A percentile compares a stretch with the other conserved stretches of the same genome.
phyloP scores from a whole-genome alignment of 1,140 invertebrate genomes.

The Drosophila setifemur region DNA sequence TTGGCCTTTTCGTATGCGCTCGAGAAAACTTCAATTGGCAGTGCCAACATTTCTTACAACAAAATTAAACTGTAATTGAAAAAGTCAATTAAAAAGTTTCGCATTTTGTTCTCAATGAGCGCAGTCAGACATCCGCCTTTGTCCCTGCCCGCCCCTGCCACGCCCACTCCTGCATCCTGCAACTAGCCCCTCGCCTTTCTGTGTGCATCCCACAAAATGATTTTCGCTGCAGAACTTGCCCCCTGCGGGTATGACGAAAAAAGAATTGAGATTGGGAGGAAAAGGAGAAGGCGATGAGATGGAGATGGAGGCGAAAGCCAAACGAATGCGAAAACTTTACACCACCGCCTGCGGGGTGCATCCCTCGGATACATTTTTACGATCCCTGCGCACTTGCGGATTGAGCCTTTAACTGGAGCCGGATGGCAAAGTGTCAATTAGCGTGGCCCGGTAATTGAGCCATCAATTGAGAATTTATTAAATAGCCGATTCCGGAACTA shows the following conservation, averaged over 20 bases:
- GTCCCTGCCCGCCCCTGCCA: not conserved
- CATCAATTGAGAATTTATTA: not conserved
- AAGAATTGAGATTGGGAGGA: too few species aligned
- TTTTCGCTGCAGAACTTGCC: conserved; percentile 38
- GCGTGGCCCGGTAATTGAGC: conserved; percentile 11
- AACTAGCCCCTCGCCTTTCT: not conserved
- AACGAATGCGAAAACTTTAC: conserved; percentile 29
- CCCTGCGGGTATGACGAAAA: conserved; percentile 35
- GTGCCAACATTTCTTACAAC: conserved; percentile 71
- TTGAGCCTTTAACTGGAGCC: conserved; percentile 8
- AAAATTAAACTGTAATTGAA: conserved; percentile 80
- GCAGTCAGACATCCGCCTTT: conserved; percentile 21
- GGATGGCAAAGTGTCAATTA: conserved; percentile 55
- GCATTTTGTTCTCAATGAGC: conserved; percentile 64
- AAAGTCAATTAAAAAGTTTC: conserved; percentile 81
- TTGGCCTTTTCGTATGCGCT: conserved; percentile 19
- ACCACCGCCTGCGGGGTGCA: not conserved
- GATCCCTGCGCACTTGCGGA: conserved; percentile 13
- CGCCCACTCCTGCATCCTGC: not conserved
- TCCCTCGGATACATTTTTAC: not conserved
- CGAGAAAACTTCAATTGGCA: conserved; percentile 71
- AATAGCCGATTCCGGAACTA: not conserved
- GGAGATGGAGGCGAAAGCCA: conserved; percentile 10
- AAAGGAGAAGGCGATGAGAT: not conserved
- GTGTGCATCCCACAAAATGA: conserved; percentile 3